Conservation (phyloP, 2,797 vertebrate genomes). For the Hafferia zeledoni region DNA sequence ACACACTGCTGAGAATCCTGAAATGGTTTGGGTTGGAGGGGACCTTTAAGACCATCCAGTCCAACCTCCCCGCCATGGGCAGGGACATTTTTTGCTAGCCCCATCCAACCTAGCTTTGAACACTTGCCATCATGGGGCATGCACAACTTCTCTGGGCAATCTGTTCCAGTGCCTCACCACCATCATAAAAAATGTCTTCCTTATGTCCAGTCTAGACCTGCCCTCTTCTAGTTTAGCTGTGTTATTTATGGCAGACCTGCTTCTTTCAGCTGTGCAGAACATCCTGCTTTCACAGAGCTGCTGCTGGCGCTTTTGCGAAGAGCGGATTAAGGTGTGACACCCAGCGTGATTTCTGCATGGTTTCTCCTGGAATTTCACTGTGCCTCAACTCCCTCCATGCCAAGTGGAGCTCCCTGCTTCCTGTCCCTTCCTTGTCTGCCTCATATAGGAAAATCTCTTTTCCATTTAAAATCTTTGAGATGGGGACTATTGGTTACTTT, state of each 20-base stretch:
- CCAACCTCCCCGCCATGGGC: neutral
- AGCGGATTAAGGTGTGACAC: neutral
- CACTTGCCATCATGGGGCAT: neutral
- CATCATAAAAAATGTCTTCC: neutral
- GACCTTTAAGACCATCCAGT: neutral
- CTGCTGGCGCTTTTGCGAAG: neutral
- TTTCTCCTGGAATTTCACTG: neutral
- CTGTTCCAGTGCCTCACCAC: neutral
- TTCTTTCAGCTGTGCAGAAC: neutral
- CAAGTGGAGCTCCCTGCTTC: neutral
- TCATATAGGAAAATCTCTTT: neutral
- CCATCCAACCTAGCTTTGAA: neutral
- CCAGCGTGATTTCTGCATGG: neutral
- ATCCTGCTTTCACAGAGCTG: neutral
- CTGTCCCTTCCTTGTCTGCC: neutral
- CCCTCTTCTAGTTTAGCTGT: neutral
- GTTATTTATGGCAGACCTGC: neutral
- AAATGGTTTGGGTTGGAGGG: neutral
- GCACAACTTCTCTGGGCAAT: neutral
- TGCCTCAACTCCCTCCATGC: neutral
- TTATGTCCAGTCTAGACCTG: neutral
- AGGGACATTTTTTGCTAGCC: neutral
- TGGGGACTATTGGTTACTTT: neutral
- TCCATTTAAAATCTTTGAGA: neutral
- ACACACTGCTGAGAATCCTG: neutral